Conservation (phyloP, 2,113 vertebrate genomes). For the Elephantulus edwardii region DNA sequence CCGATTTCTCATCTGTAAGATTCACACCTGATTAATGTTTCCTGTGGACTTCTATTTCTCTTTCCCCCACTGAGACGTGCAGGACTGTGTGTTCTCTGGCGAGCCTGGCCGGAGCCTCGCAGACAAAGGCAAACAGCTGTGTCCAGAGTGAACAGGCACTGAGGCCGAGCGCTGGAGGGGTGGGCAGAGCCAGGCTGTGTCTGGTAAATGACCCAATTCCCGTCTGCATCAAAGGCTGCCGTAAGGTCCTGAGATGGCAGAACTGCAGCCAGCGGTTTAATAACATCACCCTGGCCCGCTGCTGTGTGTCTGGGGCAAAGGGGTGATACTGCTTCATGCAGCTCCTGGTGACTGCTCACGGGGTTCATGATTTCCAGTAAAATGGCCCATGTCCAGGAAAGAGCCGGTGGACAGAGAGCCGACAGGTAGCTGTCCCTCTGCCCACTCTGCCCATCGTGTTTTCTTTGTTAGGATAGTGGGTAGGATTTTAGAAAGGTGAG, state of each 20-base stretch:
- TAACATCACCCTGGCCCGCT: not conserved
- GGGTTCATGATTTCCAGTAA: not conserved
- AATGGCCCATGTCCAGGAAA: not conserved
- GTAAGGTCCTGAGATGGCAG: not conserved
- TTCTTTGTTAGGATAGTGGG: too few relatives aligned
- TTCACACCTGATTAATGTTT: slow-evolving; percentile 59
- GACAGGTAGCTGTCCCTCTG: not conserved
- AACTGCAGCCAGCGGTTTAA: not conserved
- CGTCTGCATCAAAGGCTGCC: not conserved
- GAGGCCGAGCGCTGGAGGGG: not conserved
- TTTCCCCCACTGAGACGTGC: not conserved
- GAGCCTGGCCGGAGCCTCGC: not conserved
- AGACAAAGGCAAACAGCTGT: not conserved
- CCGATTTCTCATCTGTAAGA: slow-evolving; percentile 24
- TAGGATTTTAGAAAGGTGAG: too few relatives aligned
- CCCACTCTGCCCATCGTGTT: not conserved
- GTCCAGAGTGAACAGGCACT: not conserved
- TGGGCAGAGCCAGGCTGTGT: not conserved
- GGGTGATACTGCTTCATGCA: too few relatives aligned
- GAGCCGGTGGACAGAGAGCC: not conserved
- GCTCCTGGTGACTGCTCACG: not conserved
- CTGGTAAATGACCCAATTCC: slow-evolving; percentile 12
- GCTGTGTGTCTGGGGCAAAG: not conserved
- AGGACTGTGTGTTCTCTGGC: not conserved
- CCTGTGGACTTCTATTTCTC: slow-evolving; percentile 4